A percentile compares a stretch with the other conserved stretches of the same genome.
phyloP scores from a whole-genome alignment of 2,113 vertebrate species.

The Cyprinodon tularosa region DNA sequence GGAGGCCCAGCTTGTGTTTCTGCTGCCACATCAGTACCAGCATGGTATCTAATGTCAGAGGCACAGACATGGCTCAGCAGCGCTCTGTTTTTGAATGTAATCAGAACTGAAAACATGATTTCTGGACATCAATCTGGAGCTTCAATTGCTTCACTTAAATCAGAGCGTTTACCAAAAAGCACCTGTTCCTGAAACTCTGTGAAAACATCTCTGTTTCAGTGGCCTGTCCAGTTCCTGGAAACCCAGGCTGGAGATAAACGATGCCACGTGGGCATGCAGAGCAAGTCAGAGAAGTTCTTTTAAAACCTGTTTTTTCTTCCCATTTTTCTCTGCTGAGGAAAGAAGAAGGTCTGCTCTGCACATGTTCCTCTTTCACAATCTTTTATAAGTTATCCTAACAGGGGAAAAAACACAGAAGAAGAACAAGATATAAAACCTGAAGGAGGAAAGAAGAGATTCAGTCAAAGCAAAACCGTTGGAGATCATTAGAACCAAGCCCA shows the following conservation, averaged over 20 bases:
- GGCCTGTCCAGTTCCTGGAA: slow-evolving; percentile 49
- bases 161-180: slow-evolving; percentile 37
- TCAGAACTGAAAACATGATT: slow-evolving; percentile 15
- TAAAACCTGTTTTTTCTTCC: slow-evolving; percentile 30
- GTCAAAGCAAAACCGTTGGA: slow-evolving; percentile 61
- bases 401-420: background rate
- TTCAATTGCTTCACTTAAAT: background rate
- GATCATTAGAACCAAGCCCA: slow-evolving; percentile 45
- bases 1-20: background rate
- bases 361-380: slow-evolving; percentile 64
- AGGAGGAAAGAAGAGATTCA: slow-evolving; percentile 22
- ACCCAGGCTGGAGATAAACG: slow-evolving; percentile 45
- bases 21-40: background rate
- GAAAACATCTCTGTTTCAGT: slow-evolving; percentile 36
- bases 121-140: too few relatives aligned
- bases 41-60: background rate
- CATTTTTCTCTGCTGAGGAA: slow-evolving; percentile 53
- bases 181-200: slow-evolving; percentile 46
- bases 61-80: background rate
- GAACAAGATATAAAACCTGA: slow-evolving; percentile 19
- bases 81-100: background rate
- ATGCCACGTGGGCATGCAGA: slow-evolving; percentile 53
- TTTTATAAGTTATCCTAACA: slow-evolving; percentile 36
- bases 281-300: slow-evolving; percentile 24
- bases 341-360: slow-evolving; percentile 55